Evolutionary conservation across 2,797 vertebrate species (phyloP).

Genomic region (Anguilla anguilla): DNA sequence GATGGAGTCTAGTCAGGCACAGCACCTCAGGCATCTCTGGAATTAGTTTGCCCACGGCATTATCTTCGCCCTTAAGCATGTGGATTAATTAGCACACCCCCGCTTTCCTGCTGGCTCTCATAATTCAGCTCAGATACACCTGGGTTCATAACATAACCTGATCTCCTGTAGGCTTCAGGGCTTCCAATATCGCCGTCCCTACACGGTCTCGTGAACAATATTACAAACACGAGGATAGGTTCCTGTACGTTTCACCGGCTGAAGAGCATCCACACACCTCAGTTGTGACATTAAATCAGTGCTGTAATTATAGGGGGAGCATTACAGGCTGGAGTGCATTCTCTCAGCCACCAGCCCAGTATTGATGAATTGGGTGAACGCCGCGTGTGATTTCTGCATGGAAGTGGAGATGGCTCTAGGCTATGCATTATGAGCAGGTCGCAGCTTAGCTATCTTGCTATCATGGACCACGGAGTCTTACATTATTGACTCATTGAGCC

Average conservation of each 20-base stretch:
- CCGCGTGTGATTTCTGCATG: constrained; percentile 52
- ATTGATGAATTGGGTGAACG: constrained; percentile 40
- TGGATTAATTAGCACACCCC: constrained; percentile 25
- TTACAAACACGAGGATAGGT: not conserved
- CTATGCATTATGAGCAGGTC: constrained; percentile 64
- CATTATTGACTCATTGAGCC: constrained; percentile 49
- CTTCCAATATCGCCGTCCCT: not conserved
- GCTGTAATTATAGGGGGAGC: not conserved
- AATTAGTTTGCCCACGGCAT: constrained; percentile 5
- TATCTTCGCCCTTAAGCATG: constrained; percentile 11
- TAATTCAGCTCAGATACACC: constrained; percentile 5
- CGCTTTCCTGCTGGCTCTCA: constrained; percentile 17
- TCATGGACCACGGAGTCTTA: constrained; percentile 48
- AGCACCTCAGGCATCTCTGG: not conserved
- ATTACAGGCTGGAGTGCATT: not conserved
- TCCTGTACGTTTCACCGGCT: not conserved
- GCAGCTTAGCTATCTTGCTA: constrained; percentile 47
- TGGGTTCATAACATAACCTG: not conserved
- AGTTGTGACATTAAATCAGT: no score
- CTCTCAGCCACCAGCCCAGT: constrained; percentile 48
- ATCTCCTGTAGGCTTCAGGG: constrained; percentile 2
- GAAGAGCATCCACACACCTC: not conserved
- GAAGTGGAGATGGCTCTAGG: constrained; percentile 50
- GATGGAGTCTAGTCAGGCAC: not conserved
- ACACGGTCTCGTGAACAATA: not conserved